phyloP scores from a whole-genome alignment of 2,888 invertebrate species.

The Thysanoteuthis rhombus region DNA sequence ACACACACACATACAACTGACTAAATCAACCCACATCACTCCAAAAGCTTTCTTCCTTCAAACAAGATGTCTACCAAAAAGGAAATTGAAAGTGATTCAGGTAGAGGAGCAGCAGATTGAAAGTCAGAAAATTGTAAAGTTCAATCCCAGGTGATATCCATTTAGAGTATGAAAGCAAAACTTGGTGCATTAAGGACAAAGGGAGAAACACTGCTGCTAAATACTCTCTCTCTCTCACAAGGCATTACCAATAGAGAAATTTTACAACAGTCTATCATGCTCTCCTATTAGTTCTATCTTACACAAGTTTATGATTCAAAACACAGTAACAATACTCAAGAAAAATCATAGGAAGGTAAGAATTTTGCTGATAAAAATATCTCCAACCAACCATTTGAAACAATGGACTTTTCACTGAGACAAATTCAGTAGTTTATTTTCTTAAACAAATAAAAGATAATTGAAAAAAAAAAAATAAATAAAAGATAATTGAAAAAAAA shows the following conservation, averaged over 20 bases:
- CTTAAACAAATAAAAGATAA: too few relatives aligned
- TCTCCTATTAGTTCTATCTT: background rate
- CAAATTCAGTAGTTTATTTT: too few relatives aligned
- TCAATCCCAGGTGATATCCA: conserved; percentile 12
- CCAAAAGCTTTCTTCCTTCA: background rate
- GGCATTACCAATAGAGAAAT: background rate
- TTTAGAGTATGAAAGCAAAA: background rate
- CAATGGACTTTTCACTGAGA: too few relatives aligned
- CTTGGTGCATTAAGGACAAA: background rate
- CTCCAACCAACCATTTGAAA: too few relatives aligned
- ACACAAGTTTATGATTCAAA: too few relatives aligned
- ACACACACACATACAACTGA: background rate
- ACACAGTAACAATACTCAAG: too few relatives aligned
- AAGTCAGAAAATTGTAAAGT: background rate
- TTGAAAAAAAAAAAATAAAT: too few relatives aligned
- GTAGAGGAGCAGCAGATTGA: background rate
- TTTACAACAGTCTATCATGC: background rate
- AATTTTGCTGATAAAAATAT: too few relatives aligned
- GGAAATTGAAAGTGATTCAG: background rate
- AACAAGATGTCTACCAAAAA: background rate
- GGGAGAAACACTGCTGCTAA: too few relatives aligned
- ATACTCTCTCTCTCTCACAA: background rate
- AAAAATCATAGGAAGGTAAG: too few relatives aligned
- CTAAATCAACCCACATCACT: background rate
- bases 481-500: background rate